Evolutionary conservation across 2,888 invertebrate genomes (phyloP).

Genomic region (Kryphioiulus occultus): DNA sequence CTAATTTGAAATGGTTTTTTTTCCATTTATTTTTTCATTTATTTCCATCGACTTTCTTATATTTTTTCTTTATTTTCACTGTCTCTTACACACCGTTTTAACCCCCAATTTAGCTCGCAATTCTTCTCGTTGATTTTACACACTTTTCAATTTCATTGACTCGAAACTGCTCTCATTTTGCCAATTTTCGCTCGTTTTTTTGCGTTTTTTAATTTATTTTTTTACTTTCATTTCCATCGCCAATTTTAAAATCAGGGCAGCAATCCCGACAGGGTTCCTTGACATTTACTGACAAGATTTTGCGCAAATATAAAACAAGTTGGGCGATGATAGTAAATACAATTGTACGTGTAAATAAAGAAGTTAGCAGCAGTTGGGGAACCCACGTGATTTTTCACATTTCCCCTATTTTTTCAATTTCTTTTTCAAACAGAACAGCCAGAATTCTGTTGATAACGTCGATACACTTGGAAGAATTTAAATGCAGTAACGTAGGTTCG

Average conservation of each 20-base stretch:
- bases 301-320: neutral
- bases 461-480: neutral
- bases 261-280: neutral
- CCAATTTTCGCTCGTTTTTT: too few species aligned
- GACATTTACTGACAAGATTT: neutral
- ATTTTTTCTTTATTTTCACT: too few species aligned
- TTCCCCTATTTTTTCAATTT: neutral
- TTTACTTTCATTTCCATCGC: neutral
- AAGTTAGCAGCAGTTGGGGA: neutral
- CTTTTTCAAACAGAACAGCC: neutral
- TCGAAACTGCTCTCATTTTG: neutral
- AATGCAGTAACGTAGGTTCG: neutral
- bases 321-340: neutral
- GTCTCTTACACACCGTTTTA: too few species aligned
- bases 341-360: neutral
- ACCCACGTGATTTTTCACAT: neutral
- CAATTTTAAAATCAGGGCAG: neutral
- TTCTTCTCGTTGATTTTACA: too few species aligned
- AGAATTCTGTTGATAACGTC: neutral
- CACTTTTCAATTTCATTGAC: neutral
- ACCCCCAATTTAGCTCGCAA: neutral
- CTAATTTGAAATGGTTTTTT: too few species aligned
- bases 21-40: too few species aligned
- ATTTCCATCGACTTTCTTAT: too few species aligned
- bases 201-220: neutral